A percentile compares a stretch with the other conserved stretches of the same genome.
These are phyloP conservation scores for Ptyas mucosa DNA, from an alignment of 2,113 vertebrate genomes.

Conservation along the genomic window DNA sequence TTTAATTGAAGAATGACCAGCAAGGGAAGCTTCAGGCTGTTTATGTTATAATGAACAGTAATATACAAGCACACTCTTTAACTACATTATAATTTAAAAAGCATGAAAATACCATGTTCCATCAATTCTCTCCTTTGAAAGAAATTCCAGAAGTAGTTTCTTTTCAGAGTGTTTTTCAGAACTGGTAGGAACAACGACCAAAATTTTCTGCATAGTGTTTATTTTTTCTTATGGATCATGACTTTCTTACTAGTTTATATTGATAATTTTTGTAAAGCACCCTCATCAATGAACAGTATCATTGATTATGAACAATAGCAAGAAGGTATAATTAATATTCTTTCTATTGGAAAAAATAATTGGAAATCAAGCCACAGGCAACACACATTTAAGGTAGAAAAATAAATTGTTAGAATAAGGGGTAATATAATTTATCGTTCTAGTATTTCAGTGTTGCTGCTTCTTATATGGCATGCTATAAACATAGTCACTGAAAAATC, in stretches of 20 bases:
- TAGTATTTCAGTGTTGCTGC: slow-evolving; percentile 13
- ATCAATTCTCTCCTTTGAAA: neutral
- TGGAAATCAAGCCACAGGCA: fast-evolving
- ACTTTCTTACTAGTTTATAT: neutral
- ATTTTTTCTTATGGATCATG: neutral
- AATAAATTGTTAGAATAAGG: neutral
- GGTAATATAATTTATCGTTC: slow-evolving; percentile 1
- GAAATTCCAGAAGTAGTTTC: neutral
- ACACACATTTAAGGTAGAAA: neutral
- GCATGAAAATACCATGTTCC: neutral
- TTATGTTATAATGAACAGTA: neutral
- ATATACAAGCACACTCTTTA: neutral
- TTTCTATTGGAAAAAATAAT: neutral
- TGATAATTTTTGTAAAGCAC: neutral
- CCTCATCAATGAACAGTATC: neutral
- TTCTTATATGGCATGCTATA: neutral
- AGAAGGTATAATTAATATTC: neutral
- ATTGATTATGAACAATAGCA: neutral
- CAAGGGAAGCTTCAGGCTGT: neutral
- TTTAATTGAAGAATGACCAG: neutral
- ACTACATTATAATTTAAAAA: neutral
- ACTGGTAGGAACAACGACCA: neutral
- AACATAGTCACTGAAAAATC: neutral
- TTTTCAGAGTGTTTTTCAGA: neutral
- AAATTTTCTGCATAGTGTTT: neutral